Conservation (phyloP, 2,113 vertebrate species). For the Boulengeromyrus knoepffleri region DNA sequence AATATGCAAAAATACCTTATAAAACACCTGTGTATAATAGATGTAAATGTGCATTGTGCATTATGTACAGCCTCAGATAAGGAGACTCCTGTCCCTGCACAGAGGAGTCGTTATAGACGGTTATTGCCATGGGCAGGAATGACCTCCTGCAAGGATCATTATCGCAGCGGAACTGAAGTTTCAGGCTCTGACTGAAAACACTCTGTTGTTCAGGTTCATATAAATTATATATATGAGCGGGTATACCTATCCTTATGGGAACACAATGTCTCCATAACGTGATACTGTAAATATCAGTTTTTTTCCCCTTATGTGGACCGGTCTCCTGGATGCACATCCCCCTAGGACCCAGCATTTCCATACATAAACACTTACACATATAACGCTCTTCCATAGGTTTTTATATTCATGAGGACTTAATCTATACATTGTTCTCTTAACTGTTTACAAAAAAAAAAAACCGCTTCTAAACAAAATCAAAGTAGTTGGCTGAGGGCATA, state of each 20-base stretch:
- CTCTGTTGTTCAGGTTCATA: too few relatives aligned
- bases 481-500: background rate
- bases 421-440: background rate
- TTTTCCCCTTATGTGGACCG: too few relatives aligned
- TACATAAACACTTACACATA: slow-evolving; percentile 35
- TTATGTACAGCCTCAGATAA: background rate
- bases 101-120: background rate
- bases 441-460: background rate
- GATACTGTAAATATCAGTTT: too few relatives aligned
- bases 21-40: background rate
- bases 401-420: background rate
- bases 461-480: background rate
- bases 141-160: too few relatives aligned
- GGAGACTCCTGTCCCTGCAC: background rate
- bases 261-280: too few relatives aligned
- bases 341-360: slow-evolving; percentile 9
- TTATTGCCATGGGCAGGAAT: too few relatives aligned
- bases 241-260: too few relatives aligned
- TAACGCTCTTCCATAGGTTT: background rate
- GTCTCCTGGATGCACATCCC: background rate
- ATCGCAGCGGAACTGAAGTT: too few relatives aligned
- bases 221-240: too few relatives aligned
- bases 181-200: too few relatives aligned
- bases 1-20: background rate
- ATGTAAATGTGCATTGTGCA: background rate